Percentiles rank a stretch among this genome's conserved stretches.
phyloP scores from a whole-genome alignment of 2,113 vertebrate genomes.

The Megalops atlanticus region DNA sequence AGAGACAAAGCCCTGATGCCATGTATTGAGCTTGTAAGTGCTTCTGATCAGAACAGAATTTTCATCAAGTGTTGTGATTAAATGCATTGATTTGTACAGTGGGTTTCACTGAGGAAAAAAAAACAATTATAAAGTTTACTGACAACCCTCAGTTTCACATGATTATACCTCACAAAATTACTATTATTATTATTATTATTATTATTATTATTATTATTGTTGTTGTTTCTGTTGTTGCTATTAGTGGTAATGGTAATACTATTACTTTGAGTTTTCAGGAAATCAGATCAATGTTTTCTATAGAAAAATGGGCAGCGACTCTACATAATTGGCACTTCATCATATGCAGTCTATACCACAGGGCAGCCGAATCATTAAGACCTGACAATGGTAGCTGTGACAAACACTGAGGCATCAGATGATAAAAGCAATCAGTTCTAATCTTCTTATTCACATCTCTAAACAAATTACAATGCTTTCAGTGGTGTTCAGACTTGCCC shows the following conservation, averaged over 20 bases:
- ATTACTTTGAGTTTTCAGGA: no score
- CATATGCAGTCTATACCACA: conserved; percentile 74
- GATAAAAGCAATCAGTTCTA: conserved; percentile 77
- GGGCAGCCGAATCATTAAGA: conserved; percentile 35
- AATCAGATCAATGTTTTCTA: conserved; percentile 42
- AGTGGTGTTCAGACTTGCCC: no score
- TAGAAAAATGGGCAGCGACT: conserved; percentile 52
- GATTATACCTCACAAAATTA: conserved; percentile 46
- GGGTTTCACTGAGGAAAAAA: no score
- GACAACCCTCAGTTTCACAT: no score
- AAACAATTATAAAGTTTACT: no score
- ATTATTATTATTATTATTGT: not conserved
- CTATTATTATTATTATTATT: conserved; percentile 6
- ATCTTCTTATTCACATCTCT: conserved; percentile 73
- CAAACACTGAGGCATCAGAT: conserved; percentile 68
- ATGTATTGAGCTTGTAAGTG: no score
- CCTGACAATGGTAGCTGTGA: conserved; percentile 63
- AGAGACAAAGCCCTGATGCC: no score
- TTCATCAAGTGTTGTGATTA: no score
- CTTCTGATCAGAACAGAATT: no score
- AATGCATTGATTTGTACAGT: no score
- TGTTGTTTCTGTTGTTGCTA: not conserved
- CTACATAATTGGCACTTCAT: conserved; percentile 73
- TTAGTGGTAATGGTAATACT: not conserved
- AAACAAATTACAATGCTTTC: no score